Evolutionary conservation across 2,113 vertebrate species (phyloP), one percentile per base, ranked within the genome.

Genomic region (Chrysochloris asiatica): DNA sequence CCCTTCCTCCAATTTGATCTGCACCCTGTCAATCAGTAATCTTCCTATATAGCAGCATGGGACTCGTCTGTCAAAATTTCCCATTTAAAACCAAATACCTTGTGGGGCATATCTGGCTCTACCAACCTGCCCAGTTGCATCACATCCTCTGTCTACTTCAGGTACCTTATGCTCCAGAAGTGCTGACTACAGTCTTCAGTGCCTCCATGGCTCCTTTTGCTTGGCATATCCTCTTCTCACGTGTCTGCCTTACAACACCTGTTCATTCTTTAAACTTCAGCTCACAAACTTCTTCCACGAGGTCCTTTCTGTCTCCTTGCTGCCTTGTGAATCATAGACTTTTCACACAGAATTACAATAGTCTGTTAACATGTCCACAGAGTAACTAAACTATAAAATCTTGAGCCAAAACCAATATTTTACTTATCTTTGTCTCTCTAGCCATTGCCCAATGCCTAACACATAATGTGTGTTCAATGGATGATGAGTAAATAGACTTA

Each of bases 351-450:
- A 91, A 91, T 91, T 92, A 89, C 77, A 89, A 76, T 89, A 67
- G 83, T 90, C 89, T 79, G 14, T 56, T 94, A 95, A 90, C 61
- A 59, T 41, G 28, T 86, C 67, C 61, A 69, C 41, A 50, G 56
- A 88, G 86, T 72, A 94, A 75, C 41, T 81, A 83, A 76, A 83
- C 90, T 83, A 78, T 86, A 95, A 93, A 94, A 93, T 89, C 47
- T 93, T 86, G 65, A 95, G 83, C 86, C 90, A 94, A 95, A 65
- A 94, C 73, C 72, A 90, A 50, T 81, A 90, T 88, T 95, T 89
- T 91, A 87, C 93, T 95, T 89, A 78, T 90, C 80, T 93, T 88
- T 92, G 90, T 94, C 61, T 94, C 59, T 63, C 6, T 11, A 47
- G 80, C 77, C 88, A 93, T 73, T 83, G 90, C 80, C 90, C 59